Percentiles rank a stretch among this genome's conserved stretches.
These are phyloP conservation scores for Elgaria multicarinata DNA, from an alignment of 2,113 vertebrate species.

Conservation along the genomic window DNA sequence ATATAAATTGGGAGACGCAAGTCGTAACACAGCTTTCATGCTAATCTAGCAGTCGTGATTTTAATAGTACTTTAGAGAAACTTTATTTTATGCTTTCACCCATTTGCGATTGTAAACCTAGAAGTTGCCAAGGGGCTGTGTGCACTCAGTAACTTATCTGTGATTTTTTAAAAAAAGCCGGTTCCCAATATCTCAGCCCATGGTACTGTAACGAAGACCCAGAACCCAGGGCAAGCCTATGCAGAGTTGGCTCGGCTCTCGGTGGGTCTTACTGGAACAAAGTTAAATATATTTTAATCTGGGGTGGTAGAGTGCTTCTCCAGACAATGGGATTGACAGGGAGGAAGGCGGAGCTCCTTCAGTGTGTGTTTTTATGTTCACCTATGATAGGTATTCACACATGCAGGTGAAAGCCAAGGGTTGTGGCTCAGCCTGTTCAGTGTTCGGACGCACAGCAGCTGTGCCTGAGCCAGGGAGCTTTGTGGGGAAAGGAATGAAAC, in stretches of 20 bases:
- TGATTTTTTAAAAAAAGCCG: too few species aligned
- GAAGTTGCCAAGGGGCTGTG: neutral
- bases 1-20: neutral
- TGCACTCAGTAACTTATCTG: neutral
- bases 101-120: neutral
- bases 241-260: neutral
- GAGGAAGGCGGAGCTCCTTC: neutral
- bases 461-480: neutral
- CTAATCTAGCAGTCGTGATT: neutral
- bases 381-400: neutral
- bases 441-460: neutral
- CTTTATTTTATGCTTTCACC: neutral
- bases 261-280: neutral
- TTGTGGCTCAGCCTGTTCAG: neutral
- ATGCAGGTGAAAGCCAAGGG: neutral
- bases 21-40: neutral
- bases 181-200: neutral
- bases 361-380: neutral
- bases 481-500: neutral
- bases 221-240: neutral
- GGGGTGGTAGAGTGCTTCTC: neutral
- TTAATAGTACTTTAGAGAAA: neutral
- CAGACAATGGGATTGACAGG: neutral
- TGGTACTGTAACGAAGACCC: neutral
- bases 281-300: neutral